These are phyloP conservation scores for Allacma fusca DNA, from an alignment of 2,888 invertebrate genomes.

Conservation along the genomic window DNA sequence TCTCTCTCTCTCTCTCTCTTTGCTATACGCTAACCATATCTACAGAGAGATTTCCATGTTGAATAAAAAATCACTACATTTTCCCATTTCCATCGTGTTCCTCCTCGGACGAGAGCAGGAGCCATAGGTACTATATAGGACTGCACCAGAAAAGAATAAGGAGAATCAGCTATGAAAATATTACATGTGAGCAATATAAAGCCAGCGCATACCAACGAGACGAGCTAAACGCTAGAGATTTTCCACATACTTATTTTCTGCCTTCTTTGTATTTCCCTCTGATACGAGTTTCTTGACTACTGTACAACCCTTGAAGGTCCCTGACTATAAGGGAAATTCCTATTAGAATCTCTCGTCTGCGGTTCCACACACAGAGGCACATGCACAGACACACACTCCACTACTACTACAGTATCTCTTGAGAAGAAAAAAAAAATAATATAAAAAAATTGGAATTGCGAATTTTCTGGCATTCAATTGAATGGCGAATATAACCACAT, in stretches of 20 bases:
- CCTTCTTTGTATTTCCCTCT: no score
- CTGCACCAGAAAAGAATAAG: background rate
- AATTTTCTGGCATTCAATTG: background rate
- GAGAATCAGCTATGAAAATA: constrained; percentile 12
- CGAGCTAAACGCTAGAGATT: background rate
- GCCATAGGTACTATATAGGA: background rate
- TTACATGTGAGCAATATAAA: background rate
- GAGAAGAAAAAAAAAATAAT: constrained; percentile 1
- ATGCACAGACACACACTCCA: no score
- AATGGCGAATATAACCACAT: constrained; percentile 2
- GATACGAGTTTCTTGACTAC: no score
- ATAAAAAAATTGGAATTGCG: constrained; percentile 18
- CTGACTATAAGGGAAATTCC: no score
- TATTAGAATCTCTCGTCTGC: no score
- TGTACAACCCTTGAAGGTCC: no score
- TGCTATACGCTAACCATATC: no score
- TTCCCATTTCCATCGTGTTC: background rate
- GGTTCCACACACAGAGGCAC: no score
- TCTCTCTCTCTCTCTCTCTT: background rate
- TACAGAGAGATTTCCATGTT: background rate
- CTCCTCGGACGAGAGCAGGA: background rate
- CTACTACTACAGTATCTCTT: no score
- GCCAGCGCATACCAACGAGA: background rate
- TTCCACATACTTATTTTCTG: background rate
- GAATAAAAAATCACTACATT: constrained; percentile 7